These are phyloP conservation scores for Zalophus californianus DNA, from an alignment of 2,797 vertebrate species.

Conservation along the genomic window DNA sequence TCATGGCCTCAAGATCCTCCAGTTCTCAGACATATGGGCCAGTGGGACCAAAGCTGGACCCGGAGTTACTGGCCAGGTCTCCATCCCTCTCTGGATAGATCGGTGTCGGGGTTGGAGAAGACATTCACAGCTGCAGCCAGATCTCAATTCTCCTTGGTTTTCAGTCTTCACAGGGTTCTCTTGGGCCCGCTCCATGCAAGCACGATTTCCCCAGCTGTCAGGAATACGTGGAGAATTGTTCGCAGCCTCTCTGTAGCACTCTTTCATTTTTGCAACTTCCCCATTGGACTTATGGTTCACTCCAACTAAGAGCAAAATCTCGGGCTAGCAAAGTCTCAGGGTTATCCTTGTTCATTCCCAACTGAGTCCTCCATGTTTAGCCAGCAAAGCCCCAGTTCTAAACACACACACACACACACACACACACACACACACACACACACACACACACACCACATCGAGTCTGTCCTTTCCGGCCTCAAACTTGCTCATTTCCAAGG, in stretches of 20 bases:
- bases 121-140: background rate
- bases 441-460: background rate
- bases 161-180: background rate
- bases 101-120: background rate
- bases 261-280: background rate
- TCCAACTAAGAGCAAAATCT: background rate
- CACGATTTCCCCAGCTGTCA: background rate
- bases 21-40: background rate
- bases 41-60: background rate
- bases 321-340: background rate
- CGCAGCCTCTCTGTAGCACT: background rate
- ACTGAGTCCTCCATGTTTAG: background rate
- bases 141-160: background rate
- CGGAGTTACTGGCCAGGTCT: background rate
- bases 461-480: background rate
- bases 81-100: background rate
- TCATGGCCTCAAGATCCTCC: background rate
- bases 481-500: conserved; percentile 22
- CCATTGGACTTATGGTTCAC: background rate
- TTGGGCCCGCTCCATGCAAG: background rate
- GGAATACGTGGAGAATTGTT: background rate
- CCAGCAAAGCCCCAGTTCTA: background rate
- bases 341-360: background rate
- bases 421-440: background rate
- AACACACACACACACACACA: background rate